phyloP scores from a whole-genome alignment of 2,797 vertebrate species.

The Falco naumanni region DNA sequence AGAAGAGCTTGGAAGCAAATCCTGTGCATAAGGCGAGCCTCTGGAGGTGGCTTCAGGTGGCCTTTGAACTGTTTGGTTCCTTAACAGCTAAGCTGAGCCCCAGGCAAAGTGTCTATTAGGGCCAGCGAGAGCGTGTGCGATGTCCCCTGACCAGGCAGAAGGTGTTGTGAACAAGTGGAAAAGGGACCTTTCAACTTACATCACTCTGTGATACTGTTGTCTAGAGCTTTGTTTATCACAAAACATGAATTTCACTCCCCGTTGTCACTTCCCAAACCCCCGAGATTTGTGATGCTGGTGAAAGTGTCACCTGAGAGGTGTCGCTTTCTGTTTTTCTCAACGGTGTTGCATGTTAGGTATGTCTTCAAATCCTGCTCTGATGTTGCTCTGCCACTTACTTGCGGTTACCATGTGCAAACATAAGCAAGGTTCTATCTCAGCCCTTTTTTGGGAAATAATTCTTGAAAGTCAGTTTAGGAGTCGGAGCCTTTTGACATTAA shows the following conservation, averaged over 20 bases:
- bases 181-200: rapidly evolving
- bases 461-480: neutral
- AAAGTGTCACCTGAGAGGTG: rapidly evolving
- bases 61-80: neutral
- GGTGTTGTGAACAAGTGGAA: neutral
- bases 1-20: neutral
- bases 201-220: too few relatives aligned
- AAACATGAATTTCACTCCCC: neutral
- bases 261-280: neutral
- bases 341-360: neutral
- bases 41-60: neutral
- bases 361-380: neutral
- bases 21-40: neutral
- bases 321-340: rapidly evolving
- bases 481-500: neutral
- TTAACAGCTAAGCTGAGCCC: neutral
- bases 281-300: rapidly evolving
- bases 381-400: neutral
- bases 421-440: neutral
- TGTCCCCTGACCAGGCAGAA: neutral
- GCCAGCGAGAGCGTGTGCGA: rapidly evolving
- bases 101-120: constrained; percentile 9
- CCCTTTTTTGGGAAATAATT: neutral
- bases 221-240: neutral
- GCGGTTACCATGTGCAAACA: too few relatives aligned